Conservation (phyloP, 1,140 invertebrate genomes). For the Scaptomyza pallida region DNA sequence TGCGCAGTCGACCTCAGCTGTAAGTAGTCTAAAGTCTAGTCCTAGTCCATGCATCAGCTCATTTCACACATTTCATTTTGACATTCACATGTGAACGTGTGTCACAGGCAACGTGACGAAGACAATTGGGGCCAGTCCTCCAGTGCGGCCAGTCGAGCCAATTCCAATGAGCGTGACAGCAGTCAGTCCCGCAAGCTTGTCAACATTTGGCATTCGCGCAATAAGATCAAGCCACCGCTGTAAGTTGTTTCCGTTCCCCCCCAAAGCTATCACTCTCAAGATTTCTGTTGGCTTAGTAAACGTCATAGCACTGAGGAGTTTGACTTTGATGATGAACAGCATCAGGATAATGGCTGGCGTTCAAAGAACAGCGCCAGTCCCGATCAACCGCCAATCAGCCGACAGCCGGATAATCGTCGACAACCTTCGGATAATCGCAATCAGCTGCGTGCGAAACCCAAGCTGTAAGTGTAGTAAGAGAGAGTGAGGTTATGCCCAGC, state of each 20-base stretch:
- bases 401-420: slow-evolving; percentile 22
- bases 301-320: slow-evolving; percentile 72
- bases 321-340: slow-evolving; percentile 61
- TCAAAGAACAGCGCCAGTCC: slow-evolving; percentile 52
- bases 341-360: slow-evolving; percentile 64
- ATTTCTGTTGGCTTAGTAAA: slow-evolving; percentile 32
- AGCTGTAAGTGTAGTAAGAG: slow-evolving; percentile 66
- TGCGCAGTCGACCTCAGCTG: slow-evolving; percentile 71
- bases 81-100: background rate
- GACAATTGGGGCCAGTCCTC: slow-evolving; percentile 82
- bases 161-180: slow-evolving; percentile 66
- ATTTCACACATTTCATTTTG: slow-evolving; percentile 28
- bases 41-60: slow-evolving; percentile 12
- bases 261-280: background rate
- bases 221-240: slow-evolving; percentile 64
- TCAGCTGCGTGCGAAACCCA: slow-evolving; percentile 63
- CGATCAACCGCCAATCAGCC: slow-evolving; percentile 26
- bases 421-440: slow-evolving; percentile 41
- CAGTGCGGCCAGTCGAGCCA: slow-evolving; percentile 73
- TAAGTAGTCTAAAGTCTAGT: slow-evolving; percentile 43
- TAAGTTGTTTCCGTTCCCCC: slow-evolving; percentile 59
- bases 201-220: slow-evolving; percentile 67
- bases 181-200: slow-evolving; percentile 69
- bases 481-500: background rate
- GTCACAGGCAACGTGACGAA: slow-evolving; percentile 73